phyloP scores from a whole-genome alignment of 2,797 vertebrate genomes.

The Hyperoplus immaculatus region DNA sequence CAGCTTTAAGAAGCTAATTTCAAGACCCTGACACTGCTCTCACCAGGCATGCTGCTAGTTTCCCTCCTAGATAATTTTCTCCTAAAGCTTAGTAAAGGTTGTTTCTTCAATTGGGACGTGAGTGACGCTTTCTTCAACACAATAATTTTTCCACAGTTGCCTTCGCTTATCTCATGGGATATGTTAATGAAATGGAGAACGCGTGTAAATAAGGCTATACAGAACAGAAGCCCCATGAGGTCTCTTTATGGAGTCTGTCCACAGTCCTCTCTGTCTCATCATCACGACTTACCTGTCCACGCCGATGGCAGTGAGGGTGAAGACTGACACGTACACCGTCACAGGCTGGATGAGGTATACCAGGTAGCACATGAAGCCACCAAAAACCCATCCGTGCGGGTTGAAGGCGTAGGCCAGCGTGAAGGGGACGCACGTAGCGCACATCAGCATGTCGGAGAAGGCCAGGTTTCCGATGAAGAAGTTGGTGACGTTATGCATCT shows the following conservation, averaged over 20 bases:
- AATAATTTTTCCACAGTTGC: not conserved
- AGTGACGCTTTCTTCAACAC: too few species aligned
- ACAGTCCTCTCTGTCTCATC: not conserved
- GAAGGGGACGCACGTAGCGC: conserved; percentile 91
- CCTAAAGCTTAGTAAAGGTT: too few species aligned
- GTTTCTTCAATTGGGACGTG: too few species aligned
- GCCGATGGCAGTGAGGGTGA: conserved; percentile 91
- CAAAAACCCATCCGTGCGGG: conserved; percentile 91
- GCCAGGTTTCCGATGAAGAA: conserved; percentile 94
- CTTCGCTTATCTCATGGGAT: not conserved
- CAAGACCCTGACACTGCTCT: too few species aligned
- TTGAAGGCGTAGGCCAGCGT: conserved; percentile 92
- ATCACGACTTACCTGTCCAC: conserved; percentile 88
- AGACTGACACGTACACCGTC: conserved; percentile 93
- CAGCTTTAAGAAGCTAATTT: too few species aligned
- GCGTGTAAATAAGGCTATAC: not conserved
- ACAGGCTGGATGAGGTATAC: conserved; percentile 93
- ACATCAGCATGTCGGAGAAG: conserved; percentile 94
- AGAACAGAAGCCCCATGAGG: not conserved
- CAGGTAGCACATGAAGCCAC: conserved; percentile 91
- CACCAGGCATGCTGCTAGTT: too few species aligned
- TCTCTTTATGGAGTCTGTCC: not conserved
- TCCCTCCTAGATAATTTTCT: too few species aligned
- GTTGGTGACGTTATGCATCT: conserved; percentile 94
- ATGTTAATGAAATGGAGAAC: not conserved